Conservation (phyloP, 1,140 invertebrate species). For the Hycleus phaleratus region DNA sequence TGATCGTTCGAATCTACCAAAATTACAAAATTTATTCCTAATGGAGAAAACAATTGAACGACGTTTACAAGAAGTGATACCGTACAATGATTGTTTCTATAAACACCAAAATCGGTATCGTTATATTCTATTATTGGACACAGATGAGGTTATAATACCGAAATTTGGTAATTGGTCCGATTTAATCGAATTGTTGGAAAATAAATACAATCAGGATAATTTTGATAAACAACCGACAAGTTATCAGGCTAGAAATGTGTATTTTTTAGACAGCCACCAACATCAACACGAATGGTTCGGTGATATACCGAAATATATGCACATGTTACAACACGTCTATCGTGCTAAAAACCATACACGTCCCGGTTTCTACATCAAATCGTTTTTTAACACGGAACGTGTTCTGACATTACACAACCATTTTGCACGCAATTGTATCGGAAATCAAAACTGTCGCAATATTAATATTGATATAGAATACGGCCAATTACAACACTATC, state of each 20-base stretch:
- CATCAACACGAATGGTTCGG: constrained; percentile 72
- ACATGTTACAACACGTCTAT: constrained; percentile 88
- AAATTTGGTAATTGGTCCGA: constrained; percentile 69
- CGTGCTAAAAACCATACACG: constrained; percentile 84
- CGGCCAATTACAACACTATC: constrained; percentile 88
- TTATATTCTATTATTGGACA: constrained; percentile 82
- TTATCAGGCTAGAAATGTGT: not conserved
- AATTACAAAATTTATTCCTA: constrained; percentile 78
- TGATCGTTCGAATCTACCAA: constrained; percentile 79
- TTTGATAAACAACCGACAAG: not conserved
- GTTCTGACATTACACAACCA: constrained; percentile 86
- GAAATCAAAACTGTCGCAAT: constrained; percentile 57
- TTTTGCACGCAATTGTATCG: constrained; percentile 80
- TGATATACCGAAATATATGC: constrained; percentile 78
- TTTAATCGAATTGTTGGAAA: constrained; percentile 53
- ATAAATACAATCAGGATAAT: too few relatives aligned
- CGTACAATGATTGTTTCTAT: constrained; percentile 93
- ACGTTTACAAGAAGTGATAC: constrained; percentile 87
- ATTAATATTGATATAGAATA: constrained; percentile 29
- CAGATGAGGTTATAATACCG: constrained; percentile 91
- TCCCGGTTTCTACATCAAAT: constrained; percentile 86
- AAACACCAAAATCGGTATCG: constrained; percentile 83
- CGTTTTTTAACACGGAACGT: constrained; percentile 83
- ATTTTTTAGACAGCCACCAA: constrained; percentile 72
- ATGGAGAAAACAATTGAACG: constrained; percentile 83